Conservation (phyloP, 2,113 vertebrate species). For the Siniperca knerii region DNA sequence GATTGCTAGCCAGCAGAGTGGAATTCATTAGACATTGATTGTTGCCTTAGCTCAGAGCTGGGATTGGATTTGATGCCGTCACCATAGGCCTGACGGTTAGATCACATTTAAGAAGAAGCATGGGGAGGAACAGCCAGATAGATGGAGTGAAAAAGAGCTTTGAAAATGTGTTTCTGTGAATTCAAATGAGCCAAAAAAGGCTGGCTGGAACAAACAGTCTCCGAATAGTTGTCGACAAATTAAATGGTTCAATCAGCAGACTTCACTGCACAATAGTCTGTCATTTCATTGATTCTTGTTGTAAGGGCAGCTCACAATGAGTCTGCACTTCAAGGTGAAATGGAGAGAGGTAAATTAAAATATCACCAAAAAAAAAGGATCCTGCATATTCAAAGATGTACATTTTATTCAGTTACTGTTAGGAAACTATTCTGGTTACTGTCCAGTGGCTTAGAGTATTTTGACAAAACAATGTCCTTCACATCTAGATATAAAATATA, state of each 20-base stretch:
- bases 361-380: not conserved
- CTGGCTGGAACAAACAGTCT: not conserved
- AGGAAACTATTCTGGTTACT: not conserved
- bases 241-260: conserved; percentile 6
- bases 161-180: conserved; percentile 18
- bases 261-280: conserved; percentile 8
- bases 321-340: conserved; percentile 1
- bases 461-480: not conserved
- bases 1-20: conserved; percentile 53
- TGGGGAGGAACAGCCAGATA: not conserved
- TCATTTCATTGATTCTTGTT: conserved; percentile 5
- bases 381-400: not conserved
- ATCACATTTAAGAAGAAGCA: conserved; percentile 20
- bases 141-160: conserved; percentile 3
- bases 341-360: not conserved
- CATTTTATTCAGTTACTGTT: not conserved
- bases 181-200: not conserved
- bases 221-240: not conserved
- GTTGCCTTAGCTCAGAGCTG: conserved; percentile 53
- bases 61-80: conserved; percentile 38
- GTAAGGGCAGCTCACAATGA: conserved; percentile 11
- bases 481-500: not conserved
- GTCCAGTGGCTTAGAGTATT: not conserved
- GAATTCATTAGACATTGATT: conserved; percentile 64
- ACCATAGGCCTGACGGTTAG: conserved; percentile 41